Base-by-base conservation (phyloP, 2,113 vertebrate species). In the Chaetorhynchus papuensis region DNA sequence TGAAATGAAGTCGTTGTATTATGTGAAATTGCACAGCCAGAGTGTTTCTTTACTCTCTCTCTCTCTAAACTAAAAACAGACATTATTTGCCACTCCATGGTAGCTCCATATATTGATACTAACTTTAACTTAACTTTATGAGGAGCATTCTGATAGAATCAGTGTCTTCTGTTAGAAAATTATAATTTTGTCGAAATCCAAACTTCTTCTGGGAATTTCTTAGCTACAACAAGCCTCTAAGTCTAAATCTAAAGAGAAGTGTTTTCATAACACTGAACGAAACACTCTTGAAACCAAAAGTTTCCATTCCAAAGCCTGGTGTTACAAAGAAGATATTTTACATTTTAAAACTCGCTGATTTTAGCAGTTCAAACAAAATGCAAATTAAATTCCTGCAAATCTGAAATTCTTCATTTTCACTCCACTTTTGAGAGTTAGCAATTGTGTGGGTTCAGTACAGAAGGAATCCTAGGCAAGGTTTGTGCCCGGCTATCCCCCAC, bases 191-290 rank as follows among this genome's bases (percentile, higher is more conserved):
- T 69, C 33, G 65, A 85, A 95, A 93, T 77, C 52, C 59, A 66
- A 50, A 77, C n/a, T 83, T 83, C 82, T 91, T 72, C 52, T 54
- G 88, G 90, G 90, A 90, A 93, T 92, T 92, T 96, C 75, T 74
- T 42, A 35, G 50, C 35, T 83, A 63, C 83, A 88, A 52, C 14
- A 66, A 77, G 13, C 23, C 15, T 86, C 27, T 70, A 33, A 45
- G 21, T 68, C 27, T 78, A 70, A 54, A 30, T 63, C 81, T 89
- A 68, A 85, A 92, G 47, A 75, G 26, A 88, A 90, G 2, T 35
- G 30, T 87, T 90, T 93, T 33, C 57, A 33, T 44, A 86, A 65
- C 0, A 2, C 33, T 41, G 37, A 95, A 47, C 0, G 0, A 77
- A 90, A 35, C 24, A 45, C 33, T 65, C 77, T 6, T 42, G 50